A percentile compares a stretch with the other conserved stretches of the same genome.
phyloP scores from a whole-genome alignment of 2,888 invertebrate genomes.

The Eupithecia exiguata region DNA sequence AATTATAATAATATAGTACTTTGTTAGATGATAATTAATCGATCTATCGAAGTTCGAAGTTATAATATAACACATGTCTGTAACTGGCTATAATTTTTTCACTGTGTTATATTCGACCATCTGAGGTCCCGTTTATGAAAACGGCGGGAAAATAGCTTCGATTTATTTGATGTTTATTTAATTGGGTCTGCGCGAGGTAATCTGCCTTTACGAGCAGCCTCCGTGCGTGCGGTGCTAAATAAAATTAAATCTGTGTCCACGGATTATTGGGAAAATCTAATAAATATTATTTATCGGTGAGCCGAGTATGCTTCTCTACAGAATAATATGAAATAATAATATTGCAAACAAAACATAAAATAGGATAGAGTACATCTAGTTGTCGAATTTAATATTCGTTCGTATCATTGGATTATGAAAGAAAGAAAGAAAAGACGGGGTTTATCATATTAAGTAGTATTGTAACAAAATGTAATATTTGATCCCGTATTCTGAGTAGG shows the following conservation, averaged over 20 bases:
- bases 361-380: not conserved
- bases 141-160: conserved; percentile 32
- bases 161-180: conserved; percentile 40
- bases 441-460: too few species aligned
- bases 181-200: conserved; percentile 32
- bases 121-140: conserved; percentile 39
- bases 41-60: too few species aligned
- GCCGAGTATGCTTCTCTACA: not conserved
- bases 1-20: too few species aligned
- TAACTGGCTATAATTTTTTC: conserved; percentile 1
- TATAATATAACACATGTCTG: not conserved
- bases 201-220: conserved; percentile 19
- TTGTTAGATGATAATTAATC: too few species aligned
- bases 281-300: not conserved
- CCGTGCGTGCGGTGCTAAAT: not conserved
- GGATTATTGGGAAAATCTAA: not conserved
- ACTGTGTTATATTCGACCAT: conserved; percentile 24
- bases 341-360: not conserved
- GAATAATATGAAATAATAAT: not conserved
- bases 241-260: conserved; percentile 10
- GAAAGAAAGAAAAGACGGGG: not conserved
- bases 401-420: not conserved
- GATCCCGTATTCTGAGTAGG: not conserved
- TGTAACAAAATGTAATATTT: not conserved
- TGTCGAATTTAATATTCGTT: not conserved